phyloP scores from a whole-genome alignment of 2,888 invertebrate genomes.

The Ichneumon xanthorius region DNA sequence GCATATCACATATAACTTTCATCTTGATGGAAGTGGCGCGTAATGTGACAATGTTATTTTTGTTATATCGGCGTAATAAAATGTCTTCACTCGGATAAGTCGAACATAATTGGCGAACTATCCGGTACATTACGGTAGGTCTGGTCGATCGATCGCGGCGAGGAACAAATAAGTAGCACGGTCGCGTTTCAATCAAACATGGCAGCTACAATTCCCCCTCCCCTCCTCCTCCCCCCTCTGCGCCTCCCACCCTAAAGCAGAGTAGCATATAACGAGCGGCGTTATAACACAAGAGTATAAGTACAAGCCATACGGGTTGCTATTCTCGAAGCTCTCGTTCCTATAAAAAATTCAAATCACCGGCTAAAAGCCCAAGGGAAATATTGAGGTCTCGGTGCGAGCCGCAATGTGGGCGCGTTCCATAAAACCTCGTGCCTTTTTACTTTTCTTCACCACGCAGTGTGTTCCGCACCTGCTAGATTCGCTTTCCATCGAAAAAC shows the following conservation, averaged over 20 bases:
- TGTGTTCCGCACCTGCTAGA: background rate
- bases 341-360: constrained; percentile 61
- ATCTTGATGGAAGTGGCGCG: too few relatives aligned
- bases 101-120: constrained; percentile 13
- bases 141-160: constrained; percentile 59
- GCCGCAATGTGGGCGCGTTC: background rate
- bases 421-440: background rate
- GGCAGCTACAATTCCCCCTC: background rate
- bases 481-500: background rate
- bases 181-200: constrained; percentile 26
- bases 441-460: too few relatives aligned
- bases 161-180: constrained; percentile 58
- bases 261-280: constrained; percentile 20
- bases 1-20: too few relatives aligned
- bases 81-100: background rate
- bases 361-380: constrained; percentile 47
- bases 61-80: background rate
- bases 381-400: constrained; percentile 56
- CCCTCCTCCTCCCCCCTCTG: too few relatives aligned
- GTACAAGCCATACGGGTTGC: background rate
- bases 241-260: background rate
- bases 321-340: constrained; percentile 31
- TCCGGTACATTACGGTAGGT: constrained; percentile 54
- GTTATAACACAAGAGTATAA: constrained; percentile 16
- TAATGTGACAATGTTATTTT: too few relatives aligned